Conservation (phyloP, 2,113 vertebrate genomes). For the Pluvianellus socialis region DNA sequence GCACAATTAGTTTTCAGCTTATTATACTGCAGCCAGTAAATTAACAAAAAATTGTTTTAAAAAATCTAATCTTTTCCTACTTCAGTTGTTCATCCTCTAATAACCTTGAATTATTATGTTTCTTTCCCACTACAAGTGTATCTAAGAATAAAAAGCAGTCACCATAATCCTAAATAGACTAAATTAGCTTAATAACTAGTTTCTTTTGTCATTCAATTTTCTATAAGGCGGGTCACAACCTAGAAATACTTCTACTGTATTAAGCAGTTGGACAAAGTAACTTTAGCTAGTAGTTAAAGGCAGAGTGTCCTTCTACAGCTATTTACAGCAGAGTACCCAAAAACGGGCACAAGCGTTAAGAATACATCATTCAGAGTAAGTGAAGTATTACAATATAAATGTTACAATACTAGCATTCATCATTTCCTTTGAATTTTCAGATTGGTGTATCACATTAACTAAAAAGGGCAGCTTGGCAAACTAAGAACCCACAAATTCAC, state of each 20-base stretch:
- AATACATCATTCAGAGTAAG: background rate
- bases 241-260: background rate
- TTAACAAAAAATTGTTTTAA: background rate
- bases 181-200: background rate
- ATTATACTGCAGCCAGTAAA: background rate
- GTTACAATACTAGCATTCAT: background rate
- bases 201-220: background rate
- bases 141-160: background rate
- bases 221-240: background rate
- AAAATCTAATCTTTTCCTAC: background rate
- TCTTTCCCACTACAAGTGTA: background rate
- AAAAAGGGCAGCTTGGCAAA: background rate
- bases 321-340: background rate
- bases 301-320: background rate
- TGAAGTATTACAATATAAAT: background rate
- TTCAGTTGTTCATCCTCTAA: background rate
- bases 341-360: background rate
- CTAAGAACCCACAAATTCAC: background rate
- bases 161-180: background rate
- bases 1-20: background rate
- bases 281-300: background rate
- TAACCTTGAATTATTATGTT: background rate
- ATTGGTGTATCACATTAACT: background rate
- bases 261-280: background rate
- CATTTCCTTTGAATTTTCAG: background rate